Evolutionary conservation across 2,113 vertebrate genomes (phyloP).

Genomic region (Rhipidura dahli): DNA sequence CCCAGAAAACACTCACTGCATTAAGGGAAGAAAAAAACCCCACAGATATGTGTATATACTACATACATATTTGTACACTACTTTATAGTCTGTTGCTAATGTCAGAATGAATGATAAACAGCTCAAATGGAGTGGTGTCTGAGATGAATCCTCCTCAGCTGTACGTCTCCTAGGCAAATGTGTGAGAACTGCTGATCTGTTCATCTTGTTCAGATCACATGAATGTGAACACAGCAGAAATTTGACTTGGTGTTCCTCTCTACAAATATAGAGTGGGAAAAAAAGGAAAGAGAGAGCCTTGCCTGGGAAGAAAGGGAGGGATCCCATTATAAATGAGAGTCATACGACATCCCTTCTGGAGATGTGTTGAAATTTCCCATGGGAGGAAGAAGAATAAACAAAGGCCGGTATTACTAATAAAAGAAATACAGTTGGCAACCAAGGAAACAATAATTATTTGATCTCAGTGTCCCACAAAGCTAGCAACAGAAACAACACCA

Average conservation of each 20-base stretch:
- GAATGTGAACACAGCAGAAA: conserved; percentile 30
- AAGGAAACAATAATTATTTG: conserved; percentile 53
- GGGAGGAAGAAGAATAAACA: conserved; percentile 62
- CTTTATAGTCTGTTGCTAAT: neutral
- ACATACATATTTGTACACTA: neutral
- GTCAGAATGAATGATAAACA: neutral
- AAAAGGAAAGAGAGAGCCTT: neutral
- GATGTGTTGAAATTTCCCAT: conserved; percentile 61
- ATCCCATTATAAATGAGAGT: conserved; percentile 49
- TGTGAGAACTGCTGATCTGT: conserved; percentile 50
- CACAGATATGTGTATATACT: neutral
- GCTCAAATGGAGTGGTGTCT: neutral
- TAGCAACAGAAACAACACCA: conserved; percentile 27
- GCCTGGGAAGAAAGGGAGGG: conserved; percentile 49
- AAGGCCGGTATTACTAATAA: conserved; percentile 51
- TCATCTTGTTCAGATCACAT: neutral
- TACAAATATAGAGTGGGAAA: neutral
- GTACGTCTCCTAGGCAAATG: neutral
- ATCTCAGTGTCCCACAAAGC: conserved; percentile 10
- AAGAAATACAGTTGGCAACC: conserved; percentile 46
- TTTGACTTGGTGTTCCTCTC: conserved; percentile 9
- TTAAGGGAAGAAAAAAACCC: neutral
- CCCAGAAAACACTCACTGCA: neutral
- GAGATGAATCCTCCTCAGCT: conserved; percentile 11
- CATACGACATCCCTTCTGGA: conserved; percentile 39